These are phyloP conservation scores for Pipistrellus kuhlii DNA, from an alignment of 2,797 vertebrate species.

Conservation along the genomic window DNA sequence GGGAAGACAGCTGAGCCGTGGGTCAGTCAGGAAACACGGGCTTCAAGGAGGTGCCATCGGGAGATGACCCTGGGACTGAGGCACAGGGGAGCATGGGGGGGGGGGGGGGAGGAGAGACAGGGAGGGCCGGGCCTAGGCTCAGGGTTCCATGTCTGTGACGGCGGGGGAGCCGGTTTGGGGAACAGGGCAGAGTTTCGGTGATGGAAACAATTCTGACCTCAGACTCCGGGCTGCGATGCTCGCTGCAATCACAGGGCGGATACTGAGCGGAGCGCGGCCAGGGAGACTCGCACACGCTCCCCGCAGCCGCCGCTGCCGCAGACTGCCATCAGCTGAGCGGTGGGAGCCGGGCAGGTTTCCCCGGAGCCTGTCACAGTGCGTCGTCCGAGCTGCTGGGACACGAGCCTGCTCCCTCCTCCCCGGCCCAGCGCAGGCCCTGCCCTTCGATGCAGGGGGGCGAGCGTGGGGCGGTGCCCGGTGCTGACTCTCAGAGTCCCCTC, in stretches of 20 bases:
- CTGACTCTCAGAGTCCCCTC: neutral
- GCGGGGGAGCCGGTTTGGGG: neutral
- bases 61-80: neutral
- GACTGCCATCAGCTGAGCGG: neutral
- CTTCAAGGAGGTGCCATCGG: neutral
- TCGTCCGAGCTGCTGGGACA: neutral
- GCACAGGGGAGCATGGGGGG: neutral
- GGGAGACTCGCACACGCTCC: neutral
- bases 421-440: neutral
- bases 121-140: neutral
- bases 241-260: neutral
- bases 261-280: neutral
- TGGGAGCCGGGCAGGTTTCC: neutral
- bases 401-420: neutral
- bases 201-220: neutral
- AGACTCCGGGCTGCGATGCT: neutral
- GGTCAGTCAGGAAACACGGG: no score
- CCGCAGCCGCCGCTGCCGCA: neutral
- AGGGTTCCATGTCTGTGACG: accelerated
- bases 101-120: no score
- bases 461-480: neutral
- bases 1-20: neutral
- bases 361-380: neutral
- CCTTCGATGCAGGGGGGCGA: neutral
- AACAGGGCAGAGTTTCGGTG: neutral